Conservation (phyloP, 2,797 vertebrate species). For the Hydrocynus forskahlii region DNA sequence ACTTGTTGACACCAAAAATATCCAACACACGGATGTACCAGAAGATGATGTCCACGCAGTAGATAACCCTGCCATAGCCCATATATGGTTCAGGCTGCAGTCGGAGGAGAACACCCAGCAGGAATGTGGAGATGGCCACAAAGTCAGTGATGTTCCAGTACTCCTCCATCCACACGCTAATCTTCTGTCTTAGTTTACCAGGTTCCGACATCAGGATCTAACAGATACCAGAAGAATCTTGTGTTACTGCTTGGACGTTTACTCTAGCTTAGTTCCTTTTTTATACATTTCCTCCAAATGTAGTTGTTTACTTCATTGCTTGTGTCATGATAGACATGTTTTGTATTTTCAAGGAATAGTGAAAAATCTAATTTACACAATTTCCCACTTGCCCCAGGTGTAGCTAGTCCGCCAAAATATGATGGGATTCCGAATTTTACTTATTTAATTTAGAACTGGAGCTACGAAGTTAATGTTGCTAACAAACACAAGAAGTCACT, state of each 20-base stretch:
- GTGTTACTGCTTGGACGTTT: background rate
- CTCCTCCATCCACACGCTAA: constrained; percentile 98
- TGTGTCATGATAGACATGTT: no score
- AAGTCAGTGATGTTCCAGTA: constrained; percentile 99
- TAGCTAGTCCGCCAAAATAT: no score
- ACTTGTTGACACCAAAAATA: constrained; percentile 99
- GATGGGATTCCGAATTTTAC: no score
- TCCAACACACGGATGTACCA: constrained; percentile 99
- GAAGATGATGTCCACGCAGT: constrained; percentile 99
- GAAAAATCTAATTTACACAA: no score
- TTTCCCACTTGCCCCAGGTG: no score
- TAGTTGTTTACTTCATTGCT: background rate
- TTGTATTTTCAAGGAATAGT: no score
- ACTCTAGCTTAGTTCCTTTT: background rate
- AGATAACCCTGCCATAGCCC: constrained; percentile 97
- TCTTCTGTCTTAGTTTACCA: constrained; percentile 96
- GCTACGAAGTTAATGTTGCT: no score
- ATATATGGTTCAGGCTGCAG: constrained; percentile 94
- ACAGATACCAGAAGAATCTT: constrained; percentile 43
- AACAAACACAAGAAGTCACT: no score
- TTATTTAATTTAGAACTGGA: no score
- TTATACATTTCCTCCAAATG: background rate
- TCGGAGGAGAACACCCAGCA: constrained; percentile 89
- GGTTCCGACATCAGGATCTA: constrained; percentile 99
- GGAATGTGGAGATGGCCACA: constrained; percentile 90